phyloP scores from a whole-genome alignment of 2,113 vertebrate genomes.

The Callithrix jacchus region DNA sequence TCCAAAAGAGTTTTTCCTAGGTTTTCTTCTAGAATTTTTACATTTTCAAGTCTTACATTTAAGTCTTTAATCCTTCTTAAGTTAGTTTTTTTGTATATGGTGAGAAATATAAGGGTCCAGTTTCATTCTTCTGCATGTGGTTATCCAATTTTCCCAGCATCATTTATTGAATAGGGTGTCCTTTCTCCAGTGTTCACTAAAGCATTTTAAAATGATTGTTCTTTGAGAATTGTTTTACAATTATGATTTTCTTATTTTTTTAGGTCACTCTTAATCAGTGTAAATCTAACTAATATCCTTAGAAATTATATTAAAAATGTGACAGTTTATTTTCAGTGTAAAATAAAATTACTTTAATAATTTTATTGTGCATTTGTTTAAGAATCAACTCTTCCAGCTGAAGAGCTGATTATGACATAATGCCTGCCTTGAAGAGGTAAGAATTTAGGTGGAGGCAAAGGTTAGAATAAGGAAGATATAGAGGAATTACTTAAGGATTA shows the following conservation, averaged over 20 bases:
- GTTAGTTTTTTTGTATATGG: no score
- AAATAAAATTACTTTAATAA: neutral
- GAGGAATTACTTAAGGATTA: neutral
- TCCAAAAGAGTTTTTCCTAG: no score
- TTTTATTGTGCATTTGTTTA: neutral
- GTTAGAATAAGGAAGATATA: neutral
- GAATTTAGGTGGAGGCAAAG: neutral
- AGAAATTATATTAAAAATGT: conserved; percentile 13
- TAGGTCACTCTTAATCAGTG: neutral
- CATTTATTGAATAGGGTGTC: no score
- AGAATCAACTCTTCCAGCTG: neutral
- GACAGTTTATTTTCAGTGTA: neutral
- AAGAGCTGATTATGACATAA: neutral
- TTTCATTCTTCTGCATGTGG: no score
- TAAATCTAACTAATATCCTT: conserved; percentile 15
- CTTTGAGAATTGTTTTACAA: conserved; percentile 8
- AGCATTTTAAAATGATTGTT: neutral
- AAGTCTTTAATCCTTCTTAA: no score
- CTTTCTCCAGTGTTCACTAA: no score
- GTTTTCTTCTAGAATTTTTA: no score
- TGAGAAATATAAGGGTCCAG: no score
- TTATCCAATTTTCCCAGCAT: no score
- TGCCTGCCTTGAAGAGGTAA: neutral
- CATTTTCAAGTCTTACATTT: no score
- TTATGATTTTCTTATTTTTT: neutral